Conservation (phyloP, 2,888 invertebrate species). For the Odontothrips loti region DNA sequence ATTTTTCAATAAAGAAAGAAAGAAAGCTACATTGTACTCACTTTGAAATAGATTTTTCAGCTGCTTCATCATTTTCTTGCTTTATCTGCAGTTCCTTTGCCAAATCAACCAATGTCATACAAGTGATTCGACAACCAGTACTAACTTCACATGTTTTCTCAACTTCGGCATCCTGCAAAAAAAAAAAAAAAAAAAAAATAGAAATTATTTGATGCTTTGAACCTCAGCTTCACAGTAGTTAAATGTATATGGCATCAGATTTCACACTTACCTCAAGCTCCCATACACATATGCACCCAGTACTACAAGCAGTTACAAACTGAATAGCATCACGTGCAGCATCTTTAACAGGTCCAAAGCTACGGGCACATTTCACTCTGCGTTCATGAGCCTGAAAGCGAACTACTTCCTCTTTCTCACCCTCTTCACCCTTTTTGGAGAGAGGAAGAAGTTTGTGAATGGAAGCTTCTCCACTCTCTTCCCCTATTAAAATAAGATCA, state of each 20-base stretch:
- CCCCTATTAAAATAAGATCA: conserved; percentile 61
- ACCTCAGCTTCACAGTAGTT: neutral
- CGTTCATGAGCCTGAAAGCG: neutral
- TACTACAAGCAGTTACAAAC: neutral
- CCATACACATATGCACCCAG: neutral
- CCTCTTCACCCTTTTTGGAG: neutral
- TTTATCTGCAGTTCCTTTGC: neutral
- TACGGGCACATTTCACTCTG: neutral
- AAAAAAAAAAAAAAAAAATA: neutral
- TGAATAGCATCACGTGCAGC: neutral
- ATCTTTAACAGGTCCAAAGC: neutral
- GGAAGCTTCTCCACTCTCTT: conserved; percentile 59
- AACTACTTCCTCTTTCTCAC: neutral
- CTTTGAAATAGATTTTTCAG: neutral
- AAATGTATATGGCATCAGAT: neutral
- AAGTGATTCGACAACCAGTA: neutral
- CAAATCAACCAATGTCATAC: neutral
- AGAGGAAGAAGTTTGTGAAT: neutral
- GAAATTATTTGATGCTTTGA: neutral
- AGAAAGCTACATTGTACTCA: neutral
- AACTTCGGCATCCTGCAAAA: neutral
- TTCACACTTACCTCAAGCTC: conserved; percentile 5
- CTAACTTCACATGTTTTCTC: neutral
- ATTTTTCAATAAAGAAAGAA: neutral
- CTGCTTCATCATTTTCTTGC: neutral